Percentiles rank a stretch among this genome's conserved stretches.
Conservation (phyloP, 2,888 invertebrate species). For the Cantharis rufa region DNA sequence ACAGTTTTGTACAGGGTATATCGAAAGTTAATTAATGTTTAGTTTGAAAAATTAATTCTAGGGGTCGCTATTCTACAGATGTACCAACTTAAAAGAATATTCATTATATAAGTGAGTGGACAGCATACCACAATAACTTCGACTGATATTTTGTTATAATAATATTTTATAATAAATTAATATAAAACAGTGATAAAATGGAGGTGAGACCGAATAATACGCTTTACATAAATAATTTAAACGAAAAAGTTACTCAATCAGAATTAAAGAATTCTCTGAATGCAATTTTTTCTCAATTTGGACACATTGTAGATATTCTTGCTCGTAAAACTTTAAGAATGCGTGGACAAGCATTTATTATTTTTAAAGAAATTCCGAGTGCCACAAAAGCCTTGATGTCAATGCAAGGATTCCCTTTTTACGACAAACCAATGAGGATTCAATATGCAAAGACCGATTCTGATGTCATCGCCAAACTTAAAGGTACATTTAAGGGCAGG, state of each 20-base stretch:
- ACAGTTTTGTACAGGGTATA: no score
- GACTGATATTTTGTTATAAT: not conserved
- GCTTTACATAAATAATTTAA: constrained; percentile 98
- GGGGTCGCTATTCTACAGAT: no score
- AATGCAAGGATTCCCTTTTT: constrained; percentile 99
- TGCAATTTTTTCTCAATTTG: constrained; percentile 99
- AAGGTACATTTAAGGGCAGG: constrained; percentile 95
- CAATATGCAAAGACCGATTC: constrained; percentile 94
- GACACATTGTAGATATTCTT: constrained; percentile 96
- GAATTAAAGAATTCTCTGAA: constrained; percentile 97
- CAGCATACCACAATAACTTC: no score
- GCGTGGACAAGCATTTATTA: constrained; percentile 99
- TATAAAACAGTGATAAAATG: constrained; percentile 59
- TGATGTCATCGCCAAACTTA: constrained; percentile 94
- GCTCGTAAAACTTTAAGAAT: constrained; percentile 95
- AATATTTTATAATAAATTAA: no score
- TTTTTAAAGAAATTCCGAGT: constrained; percentile 96
- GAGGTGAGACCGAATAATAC: constrained; percentile 97
- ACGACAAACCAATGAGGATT: constrained; percentile 99
- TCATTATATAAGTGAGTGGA: no score
- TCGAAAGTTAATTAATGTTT: no score
- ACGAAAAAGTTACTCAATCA: constrained; percentile 98
- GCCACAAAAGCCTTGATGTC: constrained; percentile 95
- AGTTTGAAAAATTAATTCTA: no score
- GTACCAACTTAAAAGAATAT: no score